Percentiles rank a stretch among this genome's conserved stretches.
phyloP scores from a whole-genome alignment of 1,140 invertebrate species.

The Halictus rubicundus region DNA sequence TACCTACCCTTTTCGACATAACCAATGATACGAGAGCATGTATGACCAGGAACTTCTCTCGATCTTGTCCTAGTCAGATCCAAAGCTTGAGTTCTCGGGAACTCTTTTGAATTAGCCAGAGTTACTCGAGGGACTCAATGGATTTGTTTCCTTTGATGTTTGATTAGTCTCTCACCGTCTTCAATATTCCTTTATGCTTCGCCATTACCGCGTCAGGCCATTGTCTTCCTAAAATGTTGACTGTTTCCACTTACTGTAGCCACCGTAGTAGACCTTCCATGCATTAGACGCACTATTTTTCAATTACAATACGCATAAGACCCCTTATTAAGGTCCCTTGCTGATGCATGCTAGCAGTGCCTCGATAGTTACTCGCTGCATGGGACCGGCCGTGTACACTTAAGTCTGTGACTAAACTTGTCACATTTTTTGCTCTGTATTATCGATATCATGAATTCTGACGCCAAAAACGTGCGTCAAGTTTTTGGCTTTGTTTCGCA shows the following conservation, averaged over 20 bases:
- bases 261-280: neutral
- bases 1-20: too few relatives aligned
- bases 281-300: neutral
- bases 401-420: too few relatives aligned
- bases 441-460: too few relatives aligned
- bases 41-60: neutral
- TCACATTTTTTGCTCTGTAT: too few relatives aligned
- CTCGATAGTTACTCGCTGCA: too few relatives aligned
- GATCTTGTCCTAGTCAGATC: too few relatives aligned
- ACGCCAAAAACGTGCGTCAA: too few relatives aligned
- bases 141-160: neutral
- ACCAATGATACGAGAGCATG: neutral
- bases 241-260: neutral
- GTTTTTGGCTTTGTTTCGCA: too few relatives aligned
- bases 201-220: neutral
- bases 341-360: neutral
- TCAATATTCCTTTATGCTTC: neutral
- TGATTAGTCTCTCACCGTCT: neutral
- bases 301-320: neutral
- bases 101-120: neutral
- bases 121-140: neutral
- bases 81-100: neutral
- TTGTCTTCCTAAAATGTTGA: conserved; percentile 10
- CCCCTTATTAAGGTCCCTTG: neutral
- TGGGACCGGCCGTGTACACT: too few relatives aligned